Evolutionary conservation across 1,140 invertebrate species (phyloP).

Genomic region (Drosophila subpulchrella): DNA sequence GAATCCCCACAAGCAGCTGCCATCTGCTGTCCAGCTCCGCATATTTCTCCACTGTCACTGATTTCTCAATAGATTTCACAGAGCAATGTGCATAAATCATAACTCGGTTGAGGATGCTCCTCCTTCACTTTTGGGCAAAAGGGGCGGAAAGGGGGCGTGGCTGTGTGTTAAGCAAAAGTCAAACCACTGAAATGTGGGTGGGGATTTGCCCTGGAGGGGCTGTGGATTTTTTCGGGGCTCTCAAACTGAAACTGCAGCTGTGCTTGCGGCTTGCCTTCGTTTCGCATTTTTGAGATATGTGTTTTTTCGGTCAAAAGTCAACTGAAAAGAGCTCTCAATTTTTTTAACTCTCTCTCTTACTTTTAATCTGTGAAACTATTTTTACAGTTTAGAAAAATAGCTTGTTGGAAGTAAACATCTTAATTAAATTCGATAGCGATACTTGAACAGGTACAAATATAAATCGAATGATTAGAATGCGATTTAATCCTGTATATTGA

Average conservation of each 20-base stretch:
- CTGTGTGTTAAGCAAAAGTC: conserved; percentile 73
- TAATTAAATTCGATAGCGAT: background rate
- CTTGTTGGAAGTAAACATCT: background rate
- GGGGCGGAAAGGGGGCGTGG: conserved; percentile 8
- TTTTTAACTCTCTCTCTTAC: background rate
- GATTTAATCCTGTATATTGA: no score
- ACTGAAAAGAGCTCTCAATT: background rate
- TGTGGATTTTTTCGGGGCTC: conserved; percentile 20
- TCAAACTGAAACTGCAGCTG: conserved; percentile 45
- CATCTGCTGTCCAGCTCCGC: conserved; percentile 45
- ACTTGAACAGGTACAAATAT: no score
- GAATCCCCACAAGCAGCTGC: conserved; percentile 54
- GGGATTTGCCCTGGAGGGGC: background rate
- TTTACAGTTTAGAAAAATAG: background rate
- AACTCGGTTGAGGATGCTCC: conserved; percentile 27
- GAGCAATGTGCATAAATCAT: conserved; percentile 79
- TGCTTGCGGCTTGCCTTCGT: conserved; percentile 54
- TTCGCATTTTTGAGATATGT: conserved; percentile 41
- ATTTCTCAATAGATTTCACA: conserved; percentile 81
- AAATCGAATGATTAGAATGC: no score
- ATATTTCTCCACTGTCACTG: conserved; percentile 76
- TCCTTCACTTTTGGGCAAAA: conserved; percentile 7
- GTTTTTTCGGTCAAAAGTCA: conserved; percentile 23
- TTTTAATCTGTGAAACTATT: background rate
- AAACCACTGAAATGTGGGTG: conserved; percentile 40